These are phyloP conservation scores for Morone saxatilis DNA, from an alignment of 2,113 vertebrate genomes.

Conservation along the genomic window DNA sequence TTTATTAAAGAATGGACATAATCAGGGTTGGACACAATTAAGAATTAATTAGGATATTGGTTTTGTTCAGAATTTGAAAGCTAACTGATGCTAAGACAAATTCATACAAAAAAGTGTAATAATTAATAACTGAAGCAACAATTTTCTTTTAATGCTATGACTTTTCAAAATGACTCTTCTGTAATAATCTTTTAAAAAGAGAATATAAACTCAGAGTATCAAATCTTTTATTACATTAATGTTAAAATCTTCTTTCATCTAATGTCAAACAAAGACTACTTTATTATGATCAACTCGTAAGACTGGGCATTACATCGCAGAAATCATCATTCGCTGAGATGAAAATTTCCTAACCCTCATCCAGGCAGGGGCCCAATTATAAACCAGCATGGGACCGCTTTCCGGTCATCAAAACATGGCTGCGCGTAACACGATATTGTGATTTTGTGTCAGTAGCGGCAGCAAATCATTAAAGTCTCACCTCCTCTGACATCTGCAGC, in stretches of 20 bases:
- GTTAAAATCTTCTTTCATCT: background rate
- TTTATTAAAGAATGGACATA: background rate
- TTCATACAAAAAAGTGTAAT: background rate
- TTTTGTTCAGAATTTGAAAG: background rate
- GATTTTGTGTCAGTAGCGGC: background rate
- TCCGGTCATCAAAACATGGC: background rate
- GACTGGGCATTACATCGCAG: background rate
- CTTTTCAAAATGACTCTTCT: background rate
- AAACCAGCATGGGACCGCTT: background rate
- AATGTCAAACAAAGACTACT: background rate
- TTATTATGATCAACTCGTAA: background rate
- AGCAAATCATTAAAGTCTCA: conserved; percentile 79
- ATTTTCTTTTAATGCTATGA: background rate
- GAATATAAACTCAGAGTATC: background rate
- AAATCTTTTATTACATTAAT: background rate
- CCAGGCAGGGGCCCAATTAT: background rate
- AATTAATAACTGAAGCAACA: background rate
- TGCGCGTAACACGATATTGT: background rate
- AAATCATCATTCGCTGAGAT: background rate
- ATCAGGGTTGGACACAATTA: background rate
- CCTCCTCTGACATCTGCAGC: conserved; percentile 94
- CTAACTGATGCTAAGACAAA: background rate
- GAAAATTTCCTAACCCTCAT: background rate
- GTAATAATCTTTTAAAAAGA: background rate
- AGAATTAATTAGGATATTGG: background rate